These are phyloP conservation scores for Athalia cordata DNA, from an alignment of 2,888 invertebrate species.

Conservation along the genomic window DNA sequence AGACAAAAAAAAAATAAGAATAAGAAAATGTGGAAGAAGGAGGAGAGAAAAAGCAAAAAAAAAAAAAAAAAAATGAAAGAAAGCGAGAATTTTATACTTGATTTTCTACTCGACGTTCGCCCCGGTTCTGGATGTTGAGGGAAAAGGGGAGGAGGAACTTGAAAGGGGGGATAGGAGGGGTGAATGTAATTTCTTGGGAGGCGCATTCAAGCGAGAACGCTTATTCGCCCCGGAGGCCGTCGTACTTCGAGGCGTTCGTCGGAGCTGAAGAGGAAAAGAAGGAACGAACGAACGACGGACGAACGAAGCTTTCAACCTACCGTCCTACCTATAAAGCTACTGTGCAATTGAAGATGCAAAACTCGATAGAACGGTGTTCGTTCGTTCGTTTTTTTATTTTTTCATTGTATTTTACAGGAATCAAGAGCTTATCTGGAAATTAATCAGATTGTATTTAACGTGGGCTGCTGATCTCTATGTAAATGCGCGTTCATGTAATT, in stretches of 20 bases:
- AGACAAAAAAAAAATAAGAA: background rate
- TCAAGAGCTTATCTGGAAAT: too few relatives aligned
- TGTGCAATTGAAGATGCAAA: too few relatives aligned
- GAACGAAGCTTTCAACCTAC: too few relatives aligned
- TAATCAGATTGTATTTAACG: too few relatives aligned
- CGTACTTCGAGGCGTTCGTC: slow-evolving; percentile 22
- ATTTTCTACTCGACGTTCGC: slow-evolving; percentile 45
- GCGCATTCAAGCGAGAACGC: slow-evolving; percentile 41
- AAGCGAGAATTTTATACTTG: slow-evolving; percentile 35
- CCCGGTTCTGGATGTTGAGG: slow-evolving; percentile 28
- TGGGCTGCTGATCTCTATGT: too few relatives aligned
- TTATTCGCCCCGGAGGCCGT: slow-evolving; percentile 42
- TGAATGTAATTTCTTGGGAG: slow-evolving; percentile 44
- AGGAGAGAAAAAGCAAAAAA: background rate
- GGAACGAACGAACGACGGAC: too few relatives aligned
- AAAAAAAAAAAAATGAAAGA: background rate
- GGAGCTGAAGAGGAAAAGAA: background rate
- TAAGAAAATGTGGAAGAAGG: background rate
- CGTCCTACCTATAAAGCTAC: too few relatives aligned
- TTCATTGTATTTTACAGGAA: too few relatives aligned
- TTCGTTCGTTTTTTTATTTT: too few relatives aligned
- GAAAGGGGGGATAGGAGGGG: background rate
- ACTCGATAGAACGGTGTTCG: too few relatives aligned
- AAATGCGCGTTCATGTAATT: too few relatives aligned
- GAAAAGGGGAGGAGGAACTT: too few relatives aligned